Percentiles rank a stretch among this genome's conserved stretches.
Evolutionary conservation across 2,888 invertebrate genomes (phyloP).

Genomic region (Mythimna pallens): DNA sequence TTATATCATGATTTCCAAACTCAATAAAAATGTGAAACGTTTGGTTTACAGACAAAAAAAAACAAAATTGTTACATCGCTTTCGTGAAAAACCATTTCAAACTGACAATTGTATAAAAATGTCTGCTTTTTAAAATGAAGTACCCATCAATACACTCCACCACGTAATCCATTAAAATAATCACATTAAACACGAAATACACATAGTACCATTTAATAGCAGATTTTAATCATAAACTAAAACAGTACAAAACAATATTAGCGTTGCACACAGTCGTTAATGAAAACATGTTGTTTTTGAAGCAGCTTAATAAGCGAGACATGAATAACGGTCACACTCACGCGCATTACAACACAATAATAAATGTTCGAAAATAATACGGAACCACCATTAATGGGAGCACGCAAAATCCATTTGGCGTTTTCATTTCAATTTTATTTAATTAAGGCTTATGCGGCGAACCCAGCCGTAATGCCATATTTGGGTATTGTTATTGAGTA

Average conservation of each 20-base stretch:
- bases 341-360: slow-evolving; percentile 85
- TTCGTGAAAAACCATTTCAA: background rate
- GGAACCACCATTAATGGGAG: slow-evolving; percentile 88
- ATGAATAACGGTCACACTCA: slow-evolving; percentile 84
- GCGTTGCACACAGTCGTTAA: slow-evolving; percentile 75
- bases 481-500: slow-evolving; percentile 73
- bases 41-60: background rate
- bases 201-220: slow-evolving; percentile 63
- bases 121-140: slow-evolving; percentile 15
- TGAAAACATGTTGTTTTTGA: slow-evolving; percentile 90
- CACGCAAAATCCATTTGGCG: slow-evolving; percentile 90
- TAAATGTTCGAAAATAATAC: slow-evolving; percentile 89
- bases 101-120: background rate
- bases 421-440: slow-evolving; percentile 91
- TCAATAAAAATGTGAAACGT: too few species aligned
- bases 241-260: slow-evolving; percentile 79
- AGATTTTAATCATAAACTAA: slow-evolving; percentile 75
- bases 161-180: slow-evolving; percentile 37
- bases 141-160: slow-evolving; percentile 13
- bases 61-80: background rate
- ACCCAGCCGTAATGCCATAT: slow-evolving; percentile 71
- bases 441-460: slow-evolving; percentile 87
- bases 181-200: slow-evolving; percentile 49
- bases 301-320: slow-evolving; percentile 88
- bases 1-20: too few species aligned